A percentile compares a stretch with the other conserved stretches of the same genome.
Conservation (phyloP, 1,140 invertebrate species). For the Acyrthosiphon pisum region DNA sequence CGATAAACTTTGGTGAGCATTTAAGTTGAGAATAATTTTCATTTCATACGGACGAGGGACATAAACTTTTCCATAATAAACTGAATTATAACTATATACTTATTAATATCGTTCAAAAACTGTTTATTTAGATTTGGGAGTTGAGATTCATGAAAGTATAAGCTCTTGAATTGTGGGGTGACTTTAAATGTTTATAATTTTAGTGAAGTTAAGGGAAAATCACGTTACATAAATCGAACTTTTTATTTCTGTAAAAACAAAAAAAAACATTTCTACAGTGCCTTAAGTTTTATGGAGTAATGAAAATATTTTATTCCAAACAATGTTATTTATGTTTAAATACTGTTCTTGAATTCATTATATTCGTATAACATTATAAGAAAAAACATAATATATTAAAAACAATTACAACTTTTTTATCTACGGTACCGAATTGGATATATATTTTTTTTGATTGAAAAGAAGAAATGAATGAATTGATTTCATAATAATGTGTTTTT, state of each 20-base stretch:
- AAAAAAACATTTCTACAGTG: background rate
- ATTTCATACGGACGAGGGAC: background rate
- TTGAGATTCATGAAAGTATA: background rate
- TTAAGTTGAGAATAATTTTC: background rate
- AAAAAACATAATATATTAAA: background rate
- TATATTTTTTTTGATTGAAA: background rate
- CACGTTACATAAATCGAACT: background rate
- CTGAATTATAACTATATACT: background rate
- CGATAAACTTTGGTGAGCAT: background rate
- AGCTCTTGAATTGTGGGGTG: background rate
- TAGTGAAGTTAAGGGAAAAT: background rate
- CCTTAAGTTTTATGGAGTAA: background rate
- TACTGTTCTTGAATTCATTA: background rate
- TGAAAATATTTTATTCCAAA: background rate
- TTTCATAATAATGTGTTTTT: no score
- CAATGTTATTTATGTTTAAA: background rate
- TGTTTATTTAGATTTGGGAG: background rate
- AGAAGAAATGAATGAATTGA: no score
- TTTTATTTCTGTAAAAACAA: background rate
- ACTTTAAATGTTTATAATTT: slow-evolving; percentile 2
- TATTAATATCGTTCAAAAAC: background rate
- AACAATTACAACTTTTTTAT: background rate
- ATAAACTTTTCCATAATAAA: background rate
- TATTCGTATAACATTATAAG: background rate
- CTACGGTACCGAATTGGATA: background rate